These are phyloP conservation scores for Poeciliopsis prolifica DNA, from an alignment of 2,113 vertebrate genomes.

Conservation along the genomic window DNA sequence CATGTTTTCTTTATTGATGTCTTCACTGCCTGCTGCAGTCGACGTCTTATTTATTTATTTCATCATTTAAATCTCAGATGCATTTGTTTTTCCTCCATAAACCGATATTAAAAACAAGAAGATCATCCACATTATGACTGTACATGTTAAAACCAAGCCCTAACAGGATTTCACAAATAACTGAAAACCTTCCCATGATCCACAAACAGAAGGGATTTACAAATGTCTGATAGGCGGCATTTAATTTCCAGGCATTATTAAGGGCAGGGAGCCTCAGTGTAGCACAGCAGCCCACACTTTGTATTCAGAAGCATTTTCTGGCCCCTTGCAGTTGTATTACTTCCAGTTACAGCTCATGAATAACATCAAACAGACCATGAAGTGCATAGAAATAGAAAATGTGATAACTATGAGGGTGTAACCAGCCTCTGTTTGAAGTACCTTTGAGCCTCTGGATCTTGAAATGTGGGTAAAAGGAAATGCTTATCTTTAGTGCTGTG, in stretches of 20 bases:
- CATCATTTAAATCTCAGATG: background rate
- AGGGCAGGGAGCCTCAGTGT: constrained; percentile 48
- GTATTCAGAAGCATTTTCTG: constrained; percentile 69
- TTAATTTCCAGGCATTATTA: constrained; percentile 67
- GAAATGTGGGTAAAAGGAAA: constrained; percentile 56
- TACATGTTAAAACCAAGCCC: constrained; percentile 45
- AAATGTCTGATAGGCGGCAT: constrained; percentile 45
- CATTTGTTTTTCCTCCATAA: background rate
- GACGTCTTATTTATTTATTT: background rate
- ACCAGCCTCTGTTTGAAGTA: constrained; percentile 73
- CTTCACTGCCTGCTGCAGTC: too few species aligned
- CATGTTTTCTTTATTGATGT: background rate
- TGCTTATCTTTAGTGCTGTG: constrained; percentile 30
- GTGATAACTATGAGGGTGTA: constrained; percentile 70
- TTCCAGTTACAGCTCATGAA: constrained; percentile 79
- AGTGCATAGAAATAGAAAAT: constrained; percentile 75
- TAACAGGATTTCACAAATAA: constrained; percentile 42
- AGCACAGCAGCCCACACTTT: constrained; percentile 58
- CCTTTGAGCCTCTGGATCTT: constrained; percentile 59
- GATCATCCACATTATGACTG: constrained; percentile 16
- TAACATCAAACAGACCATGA: constrained; percentile 79
- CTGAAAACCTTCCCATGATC: constrained; percentile 11
- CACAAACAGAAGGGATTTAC: constrained; percentile 36
- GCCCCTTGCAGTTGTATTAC: constrained; percentile 74
- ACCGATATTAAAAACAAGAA: constrained; percentile 29